phyloP scores from a whole-genome alignment of 64 coral and sea anemone species.

The Actinia equina region DNA sequence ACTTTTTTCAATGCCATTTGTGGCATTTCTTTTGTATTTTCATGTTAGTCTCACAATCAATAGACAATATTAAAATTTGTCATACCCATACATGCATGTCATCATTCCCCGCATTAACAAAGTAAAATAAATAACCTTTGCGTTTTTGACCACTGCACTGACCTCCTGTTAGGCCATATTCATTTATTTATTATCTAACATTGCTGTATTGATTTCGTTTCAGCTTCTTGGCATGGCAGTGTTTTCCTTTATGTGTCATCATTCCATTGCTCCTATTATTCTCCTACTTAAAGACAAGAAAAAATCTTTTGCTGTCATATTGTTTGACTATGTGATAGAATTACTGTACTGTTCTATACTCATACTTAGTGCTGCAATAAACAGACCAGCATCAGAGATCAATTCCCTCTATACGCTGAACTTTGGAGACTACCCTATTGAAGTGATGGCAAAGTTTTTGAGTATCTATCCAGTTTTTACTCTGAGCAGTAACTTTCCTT shows the following conservation, averaged over 20 bases:
- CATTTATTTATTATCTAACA: not conserved
- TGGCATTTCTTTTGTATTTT: too few relatives aligned
- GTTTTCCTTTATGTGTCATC: constrained; percentile 92
- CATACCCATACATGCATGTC: too few relatives aligned
- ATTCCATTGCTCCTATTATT: constrained; percentile 67
- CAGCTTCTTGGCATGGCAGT: constrained; percentile 82
- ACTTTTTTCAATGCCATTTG: too few relatives aligned
- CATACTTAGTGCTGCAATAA: constrained; percentile 54
- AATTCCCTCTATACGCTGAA: constrained; percentile 74
- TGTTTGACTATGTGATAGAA: constrained; percentile 63
- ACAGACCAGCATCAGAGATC: constrained; percentile 72
- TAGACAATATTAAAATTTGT: too few relatives aligned
- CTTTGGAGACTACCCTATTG: constrained; percentile 63
- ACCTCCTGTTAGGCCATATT: not conserved
- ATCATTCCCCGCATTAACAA: too few relatives aligned
- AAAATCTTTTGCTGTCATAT: constrained; percentile 34
- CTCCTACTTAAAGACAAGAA: constrained; percentile 68
- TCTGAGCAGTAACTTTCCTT: constrained; percentile 74
- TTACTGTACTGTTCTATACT: constrained; percentile 58
- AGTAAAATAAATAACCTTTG: too few relatives aligned
- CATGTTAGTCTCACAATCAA: too few relatives aligned
- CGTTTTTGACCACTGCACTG: too few relatives aligned
- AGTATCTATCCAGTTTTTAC: constrained; percentile 87
- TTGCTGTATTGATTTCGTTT: not conserved
- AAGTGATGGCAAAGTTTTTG: constrained; percentile 60